Percentiles rank a stretch among this genome's conserved stretches.
Evolutionary conservation across 2,797 vertebrate species (phyloP).

Genomic region (Garrulus glandarius): DNA sequence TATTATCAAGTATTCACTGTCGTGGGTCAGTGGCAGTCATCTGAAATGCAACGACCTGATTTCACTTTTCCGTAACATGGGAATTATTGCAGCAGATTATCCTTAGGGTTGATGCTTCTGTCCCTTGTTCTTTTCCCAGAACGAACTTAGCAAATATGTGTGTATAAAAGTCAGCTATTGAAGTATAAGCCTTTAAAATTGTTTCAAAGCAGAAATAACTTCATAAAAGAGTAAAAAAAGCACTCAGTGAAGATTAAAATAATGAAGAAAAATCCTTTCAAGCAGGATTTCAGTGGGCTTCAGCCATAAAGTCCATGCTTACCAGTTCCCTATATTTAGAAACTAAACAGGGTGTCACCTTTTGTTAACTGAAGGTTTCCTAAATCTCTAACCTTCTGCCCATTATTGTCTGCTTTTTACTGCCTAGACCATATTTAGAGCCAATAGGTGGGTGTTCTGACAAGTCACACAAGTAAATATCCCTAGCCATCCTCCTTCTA

Average conservation of each 20-base stretch:
- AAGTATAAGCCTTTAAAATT: background rate
- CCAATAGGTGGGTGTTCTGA: background rate
- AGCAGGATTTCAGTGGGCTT: background rate
- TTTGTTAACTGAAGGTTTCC: background rate
- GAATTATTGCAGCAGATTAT: background rate
- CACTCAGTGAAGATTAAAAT: background rate
- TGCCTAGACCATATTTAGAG: background rate
- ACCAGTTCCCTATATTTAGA: background rate
- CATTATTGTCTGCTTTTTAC: background rate
- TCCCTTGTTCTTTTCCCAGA: background rate
- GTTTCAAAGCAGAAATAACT: background rate
- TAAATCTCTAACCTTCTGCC: background rate
- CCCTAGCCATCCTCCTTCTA: background rate
- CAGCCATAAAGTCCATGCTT: background rate
- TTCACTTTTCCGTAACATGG: background rate
- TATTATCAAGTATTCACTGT: background rate
- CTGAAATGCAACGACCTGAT: background rate
- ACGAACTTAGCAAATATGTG: background rate
- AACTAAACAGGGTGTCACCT: background rate
- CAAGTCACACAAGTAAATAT: background rate
- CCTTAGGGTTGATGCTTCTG: background rate
- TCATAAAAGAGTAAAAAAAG: background rate
- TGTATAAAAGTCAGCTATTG: background rate
- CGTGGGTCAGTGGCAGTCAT: background rate
- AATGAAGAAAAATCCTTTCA: background rate